phyloP scores from a whole-genome alignment of 2,113 vertebrate genomes.

The Myxocyprinus asiaticus region DNA sequence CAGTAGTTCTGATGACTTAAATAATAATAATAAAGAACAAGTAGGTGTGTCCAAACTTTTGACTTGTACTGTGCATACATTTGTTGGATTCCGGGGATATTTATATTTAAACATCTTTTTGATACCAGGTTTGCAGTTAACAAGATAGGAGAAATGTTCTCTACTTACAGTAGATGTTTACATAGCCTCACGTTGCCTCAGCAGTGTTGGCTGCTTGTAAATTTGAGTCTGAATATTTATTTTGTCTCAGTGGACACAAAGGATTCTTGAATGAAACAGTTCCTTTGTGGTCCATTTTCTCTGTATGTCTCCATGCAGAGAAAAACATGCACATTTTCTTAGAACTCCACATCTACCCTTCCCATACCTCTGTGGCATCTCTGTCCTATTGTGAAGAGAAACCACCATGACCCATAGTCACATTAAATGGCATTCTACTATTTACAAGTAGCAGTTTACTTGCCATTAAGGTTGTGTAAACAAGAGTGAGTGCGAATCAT shows the following conservation, averaged over 20 bases:
- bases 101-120: no score
- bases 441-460: conserved; percentile 56
- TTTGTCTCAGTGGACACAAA: background rate
- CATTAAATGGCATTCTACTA: conserved; percentile 54
- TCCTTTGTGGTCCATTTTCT: background rate
- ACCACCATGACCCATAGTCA: conserved; percentile 16
- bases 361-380: conserved; percentile 25
- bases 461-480: conserved; percentile 50
- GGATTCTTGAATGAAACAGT: background rate
- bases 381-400: conserved; percentile 1
- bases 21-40: no score
- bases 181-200: no score
- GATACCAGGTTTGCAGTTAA: no score
- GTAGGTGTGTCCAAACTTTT: no score
- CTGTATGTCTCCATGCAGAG: background rate
- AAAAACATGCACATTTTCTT: conserved; percentile 2
- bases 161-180: no score
- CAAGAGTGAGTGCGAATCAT: conserved; percentile 38
- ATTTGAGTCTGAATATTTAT: background rate
- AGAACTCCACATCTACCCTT: conserved; percentile 8
- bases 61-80: no score
- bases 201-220: background rate
- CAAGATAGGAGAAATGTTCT: no score
- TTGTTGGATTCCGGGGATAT: no score
- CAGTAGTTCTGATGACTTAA: no score